These are phyloP conservation scores for Elysia crispata DNA, from an alignment of 2,888 invertebrate species.

Conservation along the genomic window DNA sequence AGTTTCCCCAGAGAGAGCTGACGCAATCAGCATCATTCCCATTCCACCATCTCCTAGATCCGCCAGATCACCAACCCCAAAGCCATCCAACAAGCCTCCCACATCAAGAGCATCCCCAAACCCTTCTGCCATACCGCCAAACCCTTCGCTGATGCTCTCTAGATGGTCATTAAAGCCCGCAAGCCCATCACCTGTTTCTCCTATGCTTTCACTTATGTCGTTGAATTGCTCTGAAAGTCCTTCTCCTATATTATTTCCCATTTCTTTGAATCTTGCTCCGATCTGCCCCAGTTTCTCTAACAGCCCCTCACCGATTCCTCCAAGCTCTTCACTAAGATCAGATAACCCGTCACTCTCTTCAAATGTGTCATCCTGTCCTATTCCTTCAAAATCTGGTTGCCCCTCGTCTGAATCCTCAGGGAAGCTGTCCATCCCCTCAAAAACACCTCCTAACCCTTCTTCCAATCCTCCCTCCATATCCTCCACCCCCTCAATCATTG, in stretches of 20 bases:
- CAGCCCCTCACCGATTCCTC: no score
- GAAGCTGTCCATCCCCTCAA: not conserved
- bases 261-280: constrained; percentile 13
- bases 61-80: constrained; percentile 13
- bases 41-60: constrained; percentile 7
- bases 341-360: not conserved
- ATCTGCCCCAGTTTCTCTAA: not conserved
- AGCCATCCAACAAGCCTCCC: not conserved
- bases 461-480: constrained; percentile 26
- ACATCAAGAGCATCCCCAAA: constrained; percentile 37
- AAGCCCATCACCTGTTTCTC: constrained; percentile 28
- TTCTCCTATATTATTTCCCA: constrained; percentile 38
- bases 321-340: no score
- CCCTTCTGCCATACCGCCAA: constrained; percentile 28
- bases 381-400: no score
- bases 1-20: not conserved
- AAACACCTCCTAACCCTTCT: constrained; percentile 25
- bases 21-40: not conserved
- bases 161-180: constrained; percentile 23
- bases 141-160: constrained; percentile 6
- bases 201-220: constrained; percentile 28
- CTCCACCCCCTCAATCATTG: constrained; percentile 29
- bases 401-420: no score
- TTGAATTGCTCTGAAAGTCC: constrained; percentile 20
- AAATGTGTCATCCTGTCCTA: no score